phyloP scores from a whole-genome alignment of 2,888 invertebrate genomes.

The Cryptus viduatorius region DNA sequence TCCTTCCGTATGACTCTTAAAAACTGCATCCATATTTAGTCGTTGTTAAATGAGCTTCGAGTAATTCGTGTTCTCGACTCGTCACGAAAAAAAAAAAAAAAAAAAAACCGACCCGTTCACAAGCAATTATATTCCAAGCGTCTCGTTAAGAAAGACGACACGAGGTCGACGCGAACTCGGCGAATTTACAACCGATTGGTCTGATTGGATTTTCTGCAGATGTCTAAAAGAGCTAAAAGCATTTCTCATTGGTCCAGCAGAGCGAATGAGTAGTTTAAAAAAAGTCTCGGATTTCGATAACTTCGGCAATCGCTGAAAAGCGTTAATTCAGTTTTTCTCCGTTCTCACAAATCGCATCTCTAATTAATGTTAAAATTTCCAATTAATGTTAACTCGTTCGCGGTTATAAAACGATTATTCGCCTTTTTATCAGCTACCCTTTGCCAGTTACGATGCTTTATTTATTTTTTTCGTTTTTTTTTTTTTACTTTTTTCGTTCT shows the following conservation, averaged over 20 bases:
- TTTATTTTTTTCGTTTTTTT: slow-evolving; percentile 14
- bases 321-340: background rate
- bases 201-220: background rate
- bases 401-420: slow-evolving; percentile 2
- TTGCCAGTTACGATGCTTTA: background rate
- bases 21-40: slow-evolving; percentile 39
- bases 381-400: background rate
- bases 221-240: background rate
- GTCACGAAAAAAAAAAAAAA: background rate
- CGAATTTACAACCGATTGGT: background rate
- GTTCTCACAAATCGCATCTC: background rate
- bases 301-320: too few species aligned
- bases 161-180: background rate
- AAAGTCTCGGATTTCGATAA: too few species aligned
- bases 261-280: too few species aligned
- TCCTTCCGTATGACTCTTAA: slow-evolving; percentile 4
- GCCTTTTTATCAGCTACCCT: background rate
- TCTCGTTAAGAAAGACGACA: background rate
- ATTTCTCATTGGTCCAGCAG: too few species aligned
- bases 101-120: background rate
- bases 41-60: slow-evolving; percentile 23
- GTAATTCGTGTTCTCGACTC: background rate
- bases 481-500: background rate
- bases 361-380: background rate
- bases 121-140: slow-evolving; percentile 2